Percentiles rank a stretch among this genome's conserved stretches.
These are phyloP conservation scores for Trichogramma evanescens DNA, from an alignment of 2,888 invertebrate species.

Conservation along the genomic window DNA sequence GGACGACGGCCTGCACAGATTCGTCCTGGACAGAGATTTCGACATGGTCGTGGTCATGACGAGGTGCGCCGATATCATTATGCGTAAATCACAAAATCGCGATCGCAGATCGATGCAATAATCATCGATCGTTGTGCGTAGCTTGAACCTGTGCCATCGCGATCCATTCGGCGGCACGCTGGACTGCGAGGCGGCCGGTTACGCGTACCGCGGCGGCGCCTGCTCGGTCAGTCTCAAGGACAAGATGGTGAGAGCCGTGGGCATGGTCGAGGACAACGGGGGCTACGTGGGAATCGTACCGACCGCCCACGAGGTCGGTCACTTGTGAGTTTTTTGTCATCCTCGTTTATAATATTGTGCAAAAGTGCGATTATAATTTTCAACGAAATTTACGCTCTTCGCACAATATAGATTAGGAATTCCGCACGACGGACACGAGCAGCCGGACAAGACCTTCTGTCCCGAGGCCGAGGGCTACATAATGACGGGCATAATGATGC, in stretches of 20 bases:
- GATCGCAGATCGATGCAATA: neutral
- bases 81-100: neutral
- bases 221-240: constrained; percentile 29
- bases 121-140: constrained; percentile 15
- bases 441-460: constrained; percentile 11
- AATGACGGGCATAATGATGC: constrained; percentile 28
- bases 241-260: constrained; percentile 32
- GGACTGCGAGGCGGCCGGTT: constrained; percentile 28
- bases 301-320: constrained; percentile 38
- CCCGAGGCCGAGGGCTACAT: constrained; percentile 28
- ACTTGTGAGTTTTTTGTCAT: constrained; percentile 30
- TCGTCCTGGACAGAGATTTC: constrained; percentile 27
- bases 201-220: constrained; percentile 35
- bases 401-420: constrained; percentile 33
- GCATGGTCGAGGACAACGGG: constrained; percentile 40
- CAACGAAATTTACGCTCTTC: neutral
- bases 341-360: neutral
- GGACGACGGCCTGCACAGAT: constrained; percentile 23
- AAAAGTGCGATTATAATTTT: neutral
- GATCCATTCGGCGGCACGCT: constrained; percentile 21
- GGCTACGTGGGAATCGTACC: constrained; percentile 37
- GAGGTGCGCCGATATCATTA: constrained; percentile 24
- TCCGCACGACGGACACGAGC: constrained; percentile 30
- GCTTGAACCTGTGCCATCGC: constrained; percentile 32
- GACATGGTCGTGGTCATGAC: constrained; percentile 36